Evolutionary conservation across 1,140 invertebrate genomes (phyloP), one percentile per base, ranked within the genome.

Genomic region (Caligus rogercresseyi): DNA sequence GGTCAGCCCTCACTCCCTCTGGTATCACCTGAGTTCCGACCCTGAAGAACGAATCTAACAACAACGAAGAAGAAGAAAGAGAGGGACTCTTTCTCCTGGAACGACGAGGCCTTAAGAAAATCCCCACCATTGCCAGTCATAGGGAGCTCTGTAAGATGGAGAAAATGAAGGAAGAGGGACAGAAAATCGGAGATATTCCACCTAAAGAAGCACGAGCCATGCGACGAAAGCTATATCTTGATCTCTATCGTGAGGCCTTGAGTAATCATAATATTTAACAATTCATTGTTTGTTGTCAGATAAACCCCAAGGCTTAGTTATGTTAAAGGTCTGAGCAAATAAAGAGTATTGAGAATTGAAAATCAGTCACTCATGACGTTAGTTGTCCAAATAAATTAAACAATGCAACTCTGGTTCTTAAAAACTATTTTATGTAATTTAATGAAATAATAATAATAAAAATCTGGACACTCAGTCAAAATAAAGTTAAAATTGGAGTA

Each of bases 231-330:
- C 26, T 61, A 52, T 23, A 23, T 61, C 24, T 43, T 15, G 20
- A 59, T 23, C 18, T 52, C 19, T 51, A 26, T 21, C 51, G 51
- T 31, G 25, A 62, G 57, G 51, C 59, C 20, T 53, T 31, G 51
- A 25, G 57, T 52, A 61, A 23, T 53, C 18, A 21, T 23, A 25
- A 13, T 15, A 61, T 58, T 24, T n/a, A 21, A 43, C n/a, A n/a
- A n/a, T n/a, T n/a, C n/a, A n/a, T n/a, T n/a, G n/a, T n/a, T n/a
- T n/a, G n/a, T n/a, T n/a, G n/a, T n/a, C n/a, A n/a, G n/a, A n/a
- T n/a, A n/a, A n/a, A n/a, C n/a, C n/a, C n/a, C n/a, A n/a, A n/a
- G n/a, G n/a, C n/a, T n/a, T n/a, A n/a, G n/a, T n/a, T n/a, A n/a
- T n/a, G n/a, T n/a, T n/a, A n/a, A n/a, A n/a, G n/a, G n/a, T n/a